These are phyloP conservation scores for Zoanthus gigantus DNA, from an alignment of 92 coral and sea anemone species.

Conservation along the genomic window DNA sequence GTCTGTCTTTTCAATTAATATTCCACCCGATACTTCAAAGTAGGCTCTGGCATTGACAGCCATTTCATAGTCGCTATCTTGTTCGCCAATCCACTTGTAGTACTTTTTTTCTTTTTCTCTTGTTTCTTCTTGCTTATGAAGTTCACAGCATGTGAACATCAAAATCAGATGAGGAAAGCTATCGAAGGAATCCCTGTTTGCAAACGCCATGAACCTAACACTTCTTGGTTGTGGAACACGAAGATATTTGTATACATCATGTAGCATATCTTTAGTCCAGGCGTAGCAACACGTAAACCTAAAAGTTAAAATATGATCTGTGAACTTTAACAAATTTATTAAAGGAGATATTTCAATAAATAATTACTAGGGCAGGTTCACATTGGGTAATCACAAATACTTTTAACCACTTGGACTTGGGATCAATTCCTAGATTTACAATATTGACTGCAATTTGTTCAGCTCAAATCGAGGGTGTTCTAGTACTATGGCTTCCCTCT, in stretches of 20 bases:
- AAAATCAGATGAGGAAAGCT: neutral
- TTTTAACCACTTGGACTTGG: too few relatives aligned
- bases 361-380: neutral
- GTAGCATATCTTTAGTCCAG: neutral
- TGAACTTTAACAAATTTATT: too few relatives aligned
- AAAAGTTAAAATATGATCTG: neutral
- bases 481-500: too few relatives aligned
- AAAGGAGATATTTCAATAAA: too few relatives aligned
- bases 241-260: neutral
- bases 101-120: neutral
- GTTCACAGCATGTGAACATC: conserved; percentile 25
- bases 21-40: conserved; percentile 10
- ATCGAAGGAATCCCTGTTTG: neutral
- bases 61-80: conserved; percentile 18
- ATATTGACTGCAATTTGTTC: too few relatives aligned
- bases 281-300: conserved; percentile 32
- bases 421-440: too few relatives aligned
- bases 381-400: too few relatives aligned
- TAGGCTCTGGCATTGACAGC: neutral
- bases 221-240: neutral
- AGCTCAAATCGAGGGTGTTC: too few relatives aligned
- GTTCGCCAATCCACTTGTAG: conserved; percentile 13
- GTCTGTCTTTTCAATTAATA: neutral
- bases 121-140: neutral
- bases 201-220: conserved; percentile 25